phyloP scores from a whole-genome alignment of 2,113 vertebrate genomes.

The Malurus alboscapulatus region DNA sequence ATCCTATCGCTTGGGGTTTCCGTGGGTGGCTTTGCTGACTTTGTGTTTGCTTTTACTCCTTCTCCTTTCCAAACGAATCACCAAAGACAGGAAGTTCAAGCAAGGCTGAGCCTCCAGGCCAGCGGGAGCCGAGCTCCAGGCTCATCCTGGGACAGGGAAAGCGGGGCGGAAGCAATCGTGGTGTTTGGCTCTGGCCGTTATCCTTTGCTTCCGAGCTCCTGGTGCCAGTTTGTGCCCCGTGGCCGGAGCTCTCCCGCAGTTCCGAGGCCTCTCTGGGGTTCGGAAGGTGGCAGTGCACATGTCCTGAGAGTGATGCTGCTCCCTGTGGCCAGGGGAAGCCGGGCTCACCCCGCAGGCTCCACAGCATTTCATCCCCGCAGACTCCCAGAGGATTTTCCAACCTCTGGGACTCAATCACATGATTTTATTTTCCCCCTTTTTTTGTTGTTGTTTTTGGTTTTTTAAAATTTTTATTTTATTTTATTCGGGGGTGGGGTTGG shows the following conservation, averaged over 20 bases:
- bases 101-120: slow-evolving; percentile 15
- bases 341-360: neutral
- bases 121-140: neutral
- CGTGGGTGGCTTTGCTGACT: slow-evolving; percentile 71
- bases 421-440: rapidly evolving
- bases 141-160: neutral
- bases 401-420: neutral
- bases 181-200: neutral
- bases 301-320: neutral
- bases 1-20: slow-evolving; percentile 72
- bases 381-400: neutral
- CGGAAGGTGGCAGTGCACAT: rapidly evolving
- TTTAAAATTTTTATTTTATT: neutral
- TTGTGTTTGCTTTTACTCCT: slow-evolving; percentile 31
- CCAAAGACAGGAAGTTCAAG: slow-evolving; percentile 68
- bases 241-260: rapidly evolving
- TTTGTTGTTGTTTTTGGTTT: neutral
- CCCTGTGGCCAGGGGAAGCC: neutral
- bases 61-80: slow-evolving; percentile 59
- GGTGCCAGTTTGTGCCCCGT: rapidly evolving
- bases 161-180: neutral
- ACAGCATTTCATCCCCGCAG: rapidly evolving
- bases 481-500: neutral
- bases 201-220: neutral
- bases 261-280: rapidly evolving